These are phyloP conservation scores for Agapornis roseicollis DNA, from an alignment of 2,113 vertebrate species.

Conservation along the genomic window DNA sequence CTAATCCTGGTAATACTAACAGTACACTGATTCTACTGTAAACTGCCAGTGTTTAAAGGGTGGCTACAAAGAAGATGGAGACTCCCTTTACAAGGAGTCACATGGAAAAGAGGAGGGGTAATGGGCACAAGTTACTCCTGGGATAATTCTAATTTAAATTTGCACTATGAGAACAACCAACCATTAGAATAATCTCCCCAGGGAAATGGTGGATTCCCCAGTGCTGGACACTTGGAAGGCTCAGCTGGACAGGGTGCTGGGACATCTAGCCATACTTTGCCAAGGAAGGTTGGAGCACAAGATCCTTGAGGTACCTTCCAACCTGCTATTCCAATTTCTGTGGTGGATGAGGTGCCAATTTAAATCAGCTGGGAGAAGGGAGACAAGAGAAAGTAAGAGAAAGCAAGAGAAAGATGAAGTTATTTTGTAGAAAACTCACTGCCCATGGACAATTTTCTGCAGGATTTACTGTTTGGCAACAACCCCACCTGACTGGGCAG, in stretches of 20 bases:
- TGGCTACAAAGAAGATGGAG: not conserved
- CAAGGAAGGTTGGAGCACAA: not conserved
- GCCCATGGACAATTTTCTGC: not conserved
- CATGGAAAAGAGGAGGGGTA: not conserved
- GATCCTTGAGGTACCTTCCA: not conserved
- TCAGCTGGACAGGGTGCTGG: not conserved
- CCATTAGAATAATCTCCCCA: not conserved
- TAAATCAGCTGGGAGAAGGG: not conserved
- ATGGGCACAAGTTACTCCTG: not conserved
- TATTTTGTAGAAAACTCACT: not conserved
- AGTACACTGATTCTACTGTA: not conserved
- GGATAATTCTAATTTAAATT: not conserved
- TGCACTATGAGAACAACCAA: not conserved
- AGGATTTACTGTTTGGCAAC: not conserved
- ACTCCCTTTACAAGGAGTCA: not conserved
- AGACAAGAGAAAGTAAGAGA: too few species aligned
- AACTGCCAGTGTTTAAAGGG: not conserved
- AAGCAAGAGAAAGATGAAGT: not conserved
- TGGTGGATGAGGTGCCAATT: not conserved
- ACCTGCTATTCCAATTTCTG: not conserved
- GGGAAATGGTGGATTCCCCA: not conserved
- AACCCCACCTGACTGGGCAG: accelerated
- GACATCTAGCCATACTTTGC: not conserved
- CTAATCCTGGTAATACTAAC: not conserved
- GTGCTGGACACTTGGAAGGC: not conserved